These are phyloP conservation scores for Acanthiza pusilla DNA, from an alignment of 2,797 vertebrate species.

Conservation along the genomic window DNA sequence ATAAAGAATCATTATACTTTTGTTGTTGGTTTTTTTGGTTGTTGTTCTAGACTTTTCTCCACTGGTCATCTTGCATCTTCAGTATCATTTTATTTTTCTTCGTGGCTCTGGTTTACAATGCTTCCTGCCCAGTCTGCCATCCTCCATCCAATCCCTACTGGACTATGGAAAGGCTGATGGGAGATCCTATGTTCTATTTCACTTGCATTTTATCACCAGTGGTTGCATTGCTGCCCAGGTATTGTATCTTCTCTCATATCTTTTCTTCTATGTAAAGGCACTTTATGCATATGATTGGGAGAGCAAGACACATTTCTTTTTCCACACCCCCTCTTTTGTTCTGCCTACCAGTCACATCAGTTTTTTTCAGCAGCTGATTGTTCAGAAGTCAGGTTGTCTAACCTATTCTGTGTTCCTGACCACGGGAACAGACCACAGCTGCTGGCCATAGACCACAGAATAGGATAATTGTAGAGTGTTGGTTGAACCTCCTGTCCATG, in stretches of 20 bases:
- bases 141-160: slow-evolving; percentile 96
- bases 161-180: slow-evolving; percentile 90
- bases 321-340: neutral
- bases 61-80: slow-evolving; percentile 88
- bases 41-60: slow-evolving; percentile 87
- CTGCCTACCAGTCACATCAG: neutral
- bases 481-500: neutral
- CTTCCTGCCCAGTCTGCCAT: slow-evolving; percentile 89
- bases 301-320: neutral
- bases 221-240: slow-evolving; percentile 91
- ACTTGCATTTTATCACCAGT: slow-evolving; percentile 86
- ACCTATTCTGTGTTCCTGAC: neutral
- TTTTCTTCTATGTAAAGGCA: neutral
- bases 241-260: neutral
- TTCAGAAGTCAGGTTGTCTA: neutral
- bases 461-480: neutral
- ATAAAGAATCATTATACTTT: neutral
- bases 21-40: neutral
- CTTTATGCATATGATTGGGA: neutral
- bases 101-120: slow-evolving; percentile 90
- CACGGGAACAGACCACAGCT: neutral
- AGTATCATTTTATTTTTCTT: slow-evolving; percentile 87
- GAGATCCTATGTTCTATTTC: slow-evolving; percentile 90
- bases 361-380: neutral
- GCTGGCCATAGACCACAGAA: neutral